These are phyloP conservation scores for Tetraodon nigroviridis DNA, from an alignment of 2,113 vertebrate genomes.

Conservation along the genomic window DNA sequence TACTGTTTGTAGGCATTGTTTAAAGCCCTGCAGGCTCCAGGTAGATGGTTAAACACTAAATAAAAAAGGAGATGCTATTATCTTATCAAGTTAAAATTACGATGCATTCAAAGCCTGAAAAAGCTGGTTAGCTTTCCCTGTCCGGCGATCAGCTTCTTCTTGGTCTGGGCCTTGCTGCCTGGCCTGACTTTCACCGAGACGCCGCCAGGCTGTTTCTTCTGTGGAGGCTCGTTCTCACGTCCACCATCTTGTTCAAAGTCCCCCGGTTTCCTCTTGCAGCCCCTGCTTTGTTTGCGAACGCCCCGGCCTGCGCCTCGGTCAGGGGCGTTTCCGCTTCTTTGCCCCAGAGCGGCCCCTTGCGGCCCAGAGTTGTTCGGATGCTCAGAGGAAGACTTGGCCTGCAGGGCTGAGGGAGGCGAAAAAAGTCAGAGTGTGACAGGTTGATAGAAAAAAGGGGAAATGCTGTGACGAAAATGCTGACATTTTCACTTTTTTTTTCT, in stretches of 20 bases:
- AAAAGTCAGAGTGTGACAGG: conserved; percentile 44
- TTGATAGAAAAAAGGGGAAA: conserved; percentile 38
- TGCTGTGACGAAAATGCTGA: conserved; percentile 65
- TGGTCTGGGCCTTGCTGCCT: conserved; percentile 60
- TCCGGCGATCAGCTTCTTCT: conserved; percentile 82
- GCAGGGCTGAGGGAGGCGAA: conserved; percentile 29
- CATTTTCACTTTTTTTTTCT: conserved; percentile 66
- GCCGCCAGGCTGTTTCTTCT: conserved; percentile 69
- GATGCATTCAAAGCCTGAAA: conserved; percentile 76
- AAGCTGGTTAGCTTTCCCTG: conserved; percentile 86
- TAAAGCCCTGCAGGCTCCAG: no score
- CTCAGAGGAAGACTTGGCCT: conserved; percentile 58
- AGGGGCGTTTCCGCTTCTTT: conserved; percentile 70
- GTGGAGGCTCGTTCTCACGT: conserved; percentile 73
- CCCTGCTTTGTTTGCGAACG: conserved; percentile 67
- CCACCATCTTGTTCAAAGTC: conserved; percentile 68
- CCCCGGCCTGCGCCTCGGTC: conserved; percentile 18
- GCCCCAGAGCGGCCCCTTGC: conserved; percentile 62
- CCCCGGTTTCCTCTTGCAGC: conserved; percentile 80
- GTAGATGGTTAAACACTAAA: no score
- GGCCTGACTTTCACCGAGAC: conserved; percentile 63
- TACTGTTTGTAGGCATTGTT: no score
- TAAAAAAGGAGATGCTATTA: neutral
- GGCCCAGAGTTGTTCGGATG: conserved; percentile 34
- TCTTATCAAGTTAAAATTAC: neutral